Conservation (phyloP, 1,140 invertebrate species). For the Micrasema minimum region DNA sequence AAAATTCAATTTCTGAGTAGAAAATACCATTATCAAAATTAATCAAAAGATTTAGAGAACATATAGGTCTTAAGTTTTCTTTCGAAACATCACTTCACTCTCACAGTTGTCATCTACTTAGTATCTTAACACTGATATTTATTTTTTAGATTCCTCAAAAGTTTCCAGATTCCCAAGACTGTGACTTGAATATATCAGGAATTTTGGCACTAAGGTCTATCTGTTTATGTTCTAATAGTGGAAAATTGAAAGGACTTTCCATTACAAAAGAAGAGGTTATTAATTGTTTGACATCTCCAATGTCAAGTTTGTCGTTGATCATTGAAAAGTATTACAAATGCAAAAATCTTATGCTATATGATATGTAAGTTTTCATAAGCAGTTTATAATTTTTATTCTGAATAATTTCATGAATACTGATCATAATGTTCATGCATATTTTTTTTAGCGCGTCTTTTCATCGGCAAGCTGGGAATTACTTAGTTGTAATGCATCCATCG, state of each 20-base stretch:
- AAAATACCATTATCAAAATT: no score
- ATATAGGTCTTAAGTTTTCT: no score
- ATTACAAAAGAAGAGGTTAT: conserved; percentile 42
- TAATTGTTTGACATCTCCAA: conserved; percentile 37
- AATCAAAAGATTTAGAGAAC: no score
- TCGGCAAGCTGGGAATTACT: conserved; percentile 38
- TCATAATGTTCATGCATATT: conserved; percentile 11
- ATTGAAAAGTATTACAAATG: conserved; percentile 48
- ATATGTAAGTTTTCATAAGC: conserved; percentile 45
- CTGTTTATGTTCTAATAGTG: conserved; percentile 34
- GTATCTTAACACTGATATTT: no score
- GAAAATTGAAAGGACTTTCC: conserved; percentile 13
- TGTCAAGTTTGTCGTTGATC: conserved; percentile 39
- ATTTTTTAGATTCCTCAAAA: no score
- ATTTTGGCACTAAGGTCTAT: conserved; percentile 40
- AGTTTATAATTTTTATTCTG: no score
- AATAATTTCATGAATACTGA: no score
- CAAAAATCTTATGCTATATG: conserved; percentile 48
- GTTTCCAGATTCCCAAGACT: conserved; percentile 11
- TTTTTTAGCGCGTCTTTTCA: conserved; percentile 35
- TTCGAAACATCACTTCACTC: no score
- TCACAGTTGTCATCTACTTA: no score
- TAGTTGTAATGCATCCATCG: conserved; percentile 42
- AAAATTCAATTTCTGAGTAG: no score
- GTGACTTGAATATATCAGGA: conserved; percentile 39